Base-by-base conservation (phyloP, 2,888 invertebrate species). In the Eubasilissa splendida region DNA sequence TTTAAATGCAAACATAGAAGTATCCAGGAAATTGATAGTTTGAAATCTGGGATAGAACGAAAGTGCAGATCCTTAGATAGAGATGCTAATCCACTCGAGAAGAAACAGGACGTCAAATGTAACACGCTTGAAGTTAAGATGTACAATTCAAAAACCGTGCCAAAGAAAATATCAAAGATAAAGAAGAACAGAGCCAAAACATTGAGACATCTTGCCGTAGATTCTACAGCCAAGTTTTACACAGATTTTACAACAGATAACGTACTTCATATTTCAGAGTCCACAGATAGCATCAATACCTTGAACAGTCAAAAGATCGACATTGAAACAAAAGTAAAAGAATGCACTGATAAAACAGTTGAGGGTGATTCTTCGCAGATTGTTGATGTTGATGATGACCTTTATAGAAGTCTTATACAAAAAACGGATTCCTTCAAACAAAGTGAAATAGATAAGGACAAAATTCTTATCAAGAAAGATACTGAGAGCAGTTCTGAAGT, bases 121-220 rank as follows among this genome's bases (percentile, higher is more conserved):
- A 90, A 89, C 81, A 86, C 85, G 58, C 84, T 91, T 84, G 92
- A 92, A 87, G 89, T 92, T 63, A 92, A 91, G 86, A 91, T 92
- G 88, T 94, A 93, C 85, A 94, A 92, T 84, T 90, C 92, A 65
- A 94, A 94, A 89, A 92, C 93, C 12, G 90, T 94, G 87, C 94
- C 93, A 86, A 94, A 94, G 88, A 92, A 93, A 86, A 93, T 94
- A 85, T 91, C 92, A n/a, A 94, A 93, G 86, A 87, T 94, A 73
- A 94, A 94, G 85, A 94, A 94, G 86, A 93, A 92, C 84, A 91
- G 93, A 85, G 91, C 92, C 74, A 92, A 92, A 85, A 89, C 90
- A 9, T 86, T 90, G 50, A 90, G 92, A 56, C 84, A 83, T 68
- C 22, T 89, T 1, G 88, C 88, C 9, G 86, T 88, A 11, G 90